Base-by-base conservation (phyloP, 2,113 vertebrate genomes). In the Leucosticte australis region DNA sequence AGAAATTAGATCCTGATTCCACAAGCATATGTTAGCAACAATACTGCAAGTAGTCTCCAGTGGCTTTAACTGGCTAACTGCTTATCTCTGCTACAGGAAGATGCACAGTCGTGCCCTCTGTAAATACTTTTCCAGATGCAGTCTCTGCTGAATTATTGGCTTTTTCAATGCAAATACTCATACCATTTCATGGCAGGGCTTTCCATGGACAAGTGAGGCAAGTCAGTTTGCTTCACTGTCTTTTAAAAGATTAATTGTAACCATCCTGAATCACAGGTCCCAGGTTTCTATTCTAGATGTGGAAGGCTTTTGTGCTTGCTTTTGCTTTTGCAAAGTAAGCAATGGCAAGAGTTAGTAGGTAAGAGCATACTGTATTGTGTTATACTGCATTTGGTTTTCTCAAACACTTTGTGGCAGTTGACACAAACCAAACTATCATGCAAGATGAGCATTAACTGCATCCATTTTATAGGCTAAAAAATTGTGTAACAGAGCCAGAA, bases 1-100 rank as follows among this genome's bases (percentile, higher is more conserved):
- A 86, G 76, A 92, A 94, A 93, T 89, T 59, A 87, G 28, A 77
- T 93, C 39, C 52, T 71, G 44, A 46, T 89, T 90, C 35, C 69
- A 27, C 24, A 56, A 63, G 13, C 60, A 23, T 83, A 83, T 78
- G 94, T 52, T 92, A 75, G 68, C 39, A 74, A 47, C 33, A 64
- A 21, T 60, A 39, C 14, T 63, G 47, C 33, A 70, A 56, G 50
- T 83, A 47, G 35, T 89, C 73, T 93, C 69, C 47, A 44, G 56
- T 56, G 64, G 13, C 27, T 70, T 86, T 71, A 59, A 31, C 14
- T 26, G 24, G 14, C 15, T 77, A 63, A 23, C 47, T 86, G 18
- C 41, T 74, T 90, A 13, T 55, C 22, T 81, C 15, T 80, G 1
- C 30, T 46, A 2, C 2, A 63, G 41, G 46, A 75, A 57, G 67